These are phyloP conservation scores for Crocodylus rhombifer DNA, from an alignment of 2,797 vertebrate species.

Conservation along the genomic window DNA sequence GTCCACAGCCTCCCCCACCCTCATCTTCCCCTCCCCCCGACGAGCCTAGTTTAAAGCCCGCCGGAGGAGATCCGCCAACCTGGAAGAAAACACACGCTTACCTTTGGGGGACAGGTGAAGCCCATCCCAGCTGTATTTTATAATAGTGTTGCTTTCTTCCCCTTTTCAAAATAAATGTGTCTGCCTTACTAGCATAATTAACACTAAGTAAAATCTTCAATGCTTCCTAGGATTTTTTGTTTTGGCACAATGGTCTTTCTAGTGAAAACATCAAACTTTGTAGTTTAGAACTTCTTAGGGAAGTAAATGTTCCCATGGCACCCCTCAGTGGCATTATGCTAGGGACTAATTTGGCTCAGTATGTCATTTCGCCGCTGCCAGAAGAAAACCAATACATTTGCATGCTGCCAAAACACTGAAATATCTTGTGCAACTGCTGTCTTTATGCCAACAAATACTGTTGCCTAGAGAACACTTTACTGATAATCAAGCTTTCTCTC, in stretches of 20 bases:
- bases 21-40: too few relatives aligned
- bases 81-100: too few relatives aligned
- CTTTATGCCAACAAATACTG: background rate
- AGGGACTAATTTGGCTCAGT: background rate
- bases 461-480: constrained; percentile 16
- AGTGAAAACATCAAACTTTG: background rate
- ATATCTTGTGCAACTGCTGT: background rate
- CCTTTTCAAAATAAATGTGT: background rate
- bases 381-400: background rate
- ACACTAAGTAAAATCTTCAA: background rate
- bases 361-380: background rate
- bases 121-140: too few relatives aligned
- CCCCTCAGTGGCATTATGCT: background rate
- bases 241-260: background rate
- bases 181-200: background rate
- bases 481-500: background rate
- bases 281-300: background rate
- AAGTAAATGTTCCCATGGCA: background rate
- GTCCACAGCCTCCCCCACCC: too few relatives aligned
- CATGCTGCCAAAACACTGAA: background rate
- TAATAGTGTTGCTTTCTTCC: background rate
- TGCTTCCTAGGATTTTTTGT: background rate
- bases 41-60: too few relatives aligned
- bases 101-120: too few relatives aligned
- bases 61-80: too few relatives aligned